Evolutionary conservation across 2,888 invertebrate genomes (phyloP).

Genomic region (Drosophila borborema): DNA sequence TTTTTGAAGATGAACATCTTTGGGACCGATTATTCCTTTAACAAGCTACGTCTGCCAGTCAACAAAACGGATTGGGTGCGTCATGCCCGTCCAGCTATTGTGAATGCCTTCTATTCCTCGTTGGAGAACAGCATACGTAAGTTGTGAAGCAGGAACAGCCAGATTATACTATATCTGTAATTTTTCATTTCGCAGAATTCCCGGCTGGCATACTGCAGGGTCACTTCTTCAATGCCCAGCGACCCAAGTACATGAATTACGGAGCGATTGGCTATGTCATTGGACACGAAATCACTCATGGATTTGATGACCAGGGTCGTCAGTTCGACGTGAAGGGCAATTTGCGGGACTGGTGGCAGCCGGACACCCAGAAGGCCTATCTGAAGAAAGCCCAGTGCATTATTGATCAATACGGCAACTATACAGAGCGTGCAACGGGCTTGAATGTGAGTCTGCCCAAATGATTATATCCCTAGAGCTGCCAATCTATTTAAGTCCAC

Average conservation of each 20-base stretch:
- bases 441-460: constrained; percentile 83
- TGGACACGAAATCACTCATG: constrained; percentile 96
- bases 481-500: too few relatives aligned
- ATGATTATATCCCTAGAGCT: background rate
- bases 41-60: constrained; percentile 90
- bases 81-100: constrained; percentile 93
- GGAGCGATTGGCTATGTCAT: constrained; percentile 96
- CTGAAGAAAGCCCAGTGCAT: constrained; percentile 94
- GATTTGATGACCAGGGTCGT: constrained; percentile 95
- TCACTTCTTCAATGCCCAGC: constrained; percentile 94
- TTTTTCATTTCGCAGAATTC: constrained; percentile 88
- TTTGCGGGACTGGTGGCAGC: constrained; percentile 96
- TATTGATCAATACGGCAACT: constrained; percentile 97
- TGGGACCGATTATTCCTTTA: constrained; percentile 92
- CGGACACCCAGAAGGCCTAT: constrained; percentile 92
- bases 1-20: constrained; percentile 92
- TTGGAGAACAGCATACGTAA: constrained; percentile 95
- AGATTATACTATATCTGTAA: background rate
- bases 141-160: constrained; percentile 79
- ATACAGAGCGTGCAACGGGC: constrained; percentile 91
- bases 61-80: constrained; percentile 95
- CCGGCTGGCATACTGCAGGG: constrained; percentile 97
- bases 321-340: constrained; percentile 97
- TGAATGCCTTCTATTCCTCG: constrained; percentile 94
- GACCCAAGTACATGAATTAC: constrained; percentile 96